These are phyloP conservation scores for Leptarthrus brevirostris DNA, from an alignment of 2,888 invertebrate genomes.

Conservation along the genomic window DNA sequence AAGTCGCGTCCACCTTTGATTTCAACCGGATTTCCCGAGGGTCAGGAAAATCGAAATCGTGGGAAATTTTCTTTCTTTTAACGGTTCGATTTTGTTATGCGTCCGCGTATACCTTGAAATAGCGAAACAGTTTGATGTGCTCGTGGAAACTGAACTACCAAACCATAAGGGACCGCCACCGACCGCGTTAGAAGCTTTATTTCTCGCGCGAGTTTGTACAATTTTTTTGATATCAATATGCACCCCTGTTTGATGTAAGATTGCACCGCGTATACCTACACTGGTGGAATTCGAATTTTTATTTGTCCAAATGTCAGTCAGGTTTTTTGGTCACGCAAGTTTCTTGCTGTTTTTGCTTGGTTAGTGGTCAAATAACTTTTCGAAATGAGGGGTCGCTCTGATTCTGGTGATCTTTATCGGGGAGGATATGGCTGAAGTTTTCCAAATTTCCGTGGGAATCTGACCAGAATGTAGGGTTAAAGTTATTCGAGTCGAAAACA, in stretches of 20 bases:
- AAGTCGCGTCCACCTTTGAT: constrained; percentile 29
- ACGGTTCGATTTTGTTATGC: constrained; percentile 18
- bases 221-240: too few species aligned
- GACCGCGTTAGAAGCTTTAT: too few species aligned
- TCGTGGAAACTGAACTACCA: too few species aligned
- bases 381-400: background rate
- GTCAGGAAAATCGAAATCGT: constrained; percentile 35
- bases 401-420: constrained; percentile 29
- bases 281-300: constrained; percentile 7
- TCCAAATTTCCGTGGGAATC: constrained; percentile 37
- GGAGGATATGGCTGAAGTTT: constrained; percentile 21
- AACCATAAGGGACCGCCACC: too few species aligned
- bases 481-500: too few species aligned
- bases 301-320: background rate
- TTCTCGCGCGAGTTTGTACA: too few species aligned
- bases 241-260: too few species aligned
- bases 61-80: constrained; percentile 10
- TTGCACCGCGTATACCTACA: too few species aligned
- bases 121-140: background rate
- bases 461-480: background rate
- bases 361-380: constrained; percentile 1
- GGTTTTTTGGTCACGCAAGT: constrained; percentile 34
- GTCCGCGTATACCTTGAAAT: background rate
- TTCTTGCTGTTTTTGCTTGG: background rate
- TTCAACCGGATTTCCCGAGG: constrained; percentile 26